Conservation (phyloP, 2,888 invertebrate genomes). For the Ellobium chinense region DNA sequence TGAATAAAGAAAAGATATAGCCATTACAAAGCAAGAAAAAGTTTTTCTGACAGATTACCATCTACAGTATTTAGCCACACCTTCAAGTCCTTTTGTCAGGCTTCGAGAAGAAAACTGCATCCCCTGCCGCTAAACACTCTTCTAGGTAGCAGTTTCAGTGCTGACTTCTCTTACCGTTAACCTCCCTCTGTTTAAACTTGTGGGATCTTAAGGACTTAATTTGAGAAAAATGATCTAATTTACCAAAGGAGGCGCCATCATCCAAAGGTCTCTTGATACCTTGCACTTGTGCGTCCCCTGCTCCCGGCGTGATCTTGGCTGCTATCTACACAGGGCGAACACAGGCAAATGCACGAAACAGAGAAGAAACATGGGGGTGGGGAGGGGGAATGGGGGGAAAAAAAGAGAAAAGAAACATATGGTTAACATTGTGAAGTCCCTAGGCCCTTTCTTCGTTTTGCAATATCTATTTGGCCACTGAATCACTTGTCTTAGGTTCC, state of each 20-base stretch:
- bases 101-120: too few relatives aligned
- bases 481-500: conserved; percentile 45
- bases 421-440: conserved; percentile 31
- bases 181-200: background rate
- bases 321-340: conserved; percentile 66
- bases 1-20: too few relatives aligned
- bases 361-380: conserved; percentile 34
- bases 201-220: conserved; percentile 34
- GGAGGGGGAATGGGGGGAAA: conserved; percentile 10
- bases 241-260: conserved; percentile 62
- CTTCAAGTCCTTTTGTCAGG: too few relatives aligned
- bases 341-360: conserved; percentile 47
- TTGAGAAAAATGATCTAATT: conserved; percentile 52
- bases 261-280: conserved; percentile 72
- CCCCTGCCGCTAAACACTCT: too few relatives aligned
- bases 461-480: conserved; percentile 29
- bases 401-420: conserved; percentile 35
- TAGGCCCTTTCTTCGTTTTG: too few relatives aligned
- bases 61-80: too few relatives aligned
- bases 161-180: background rate
- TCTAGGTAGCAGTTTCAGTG: too few relatives aligned
- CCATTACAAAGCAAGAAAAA: too few relatives aligned
- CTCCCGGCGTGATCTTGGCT: conserved; percentile 74
- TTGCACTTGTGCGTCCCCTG: conserved; percentile 69
- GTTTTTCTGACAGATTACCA: too few relatives aligned